Evolutionary conservation across 2,113 vertebrate genomes (phyloP).

Genomic region (Arenaria interpres): DNA sequence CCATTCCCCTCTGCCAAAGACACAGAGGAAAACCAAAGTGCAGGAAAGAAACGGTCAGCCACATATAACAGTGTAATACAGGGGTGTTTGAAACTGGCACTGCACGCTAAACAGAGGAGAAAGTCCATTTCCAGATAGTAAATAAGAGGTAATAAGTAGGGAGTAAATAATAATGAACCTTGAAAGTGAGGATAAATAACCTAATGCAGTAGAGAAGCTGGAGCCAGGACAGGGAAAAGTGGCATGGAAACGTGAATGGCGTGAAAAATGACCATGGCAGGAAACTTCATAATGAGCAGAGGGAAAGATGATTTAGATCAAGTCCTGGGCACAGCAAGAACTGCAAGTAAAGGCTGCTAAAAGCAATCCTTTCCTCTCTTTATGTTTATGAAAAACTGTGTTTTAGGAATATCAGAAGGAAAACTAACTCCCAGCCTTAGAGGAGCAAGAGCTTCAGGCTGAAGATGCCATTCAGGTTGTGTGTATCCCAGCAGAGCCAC

Average conservation of each 20-base stretch:
- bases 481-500: rapidly evolving
- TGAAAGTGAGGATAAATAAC: not conserved
- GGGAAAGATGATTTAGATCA: not conserved
- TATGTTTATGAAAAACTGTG: rapidly evolving
- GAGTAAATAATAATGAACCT: not conserved
- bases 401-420: not conserved
- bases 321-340: not conserved
- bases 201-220: not conserved
- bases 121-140: not conserved
- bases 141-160: not conserved
- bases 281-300: not conserved
- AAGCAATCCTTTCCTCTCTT: not conserved
- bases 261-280: not conserved
- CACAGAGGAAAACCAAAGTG: not conserved
- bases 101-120: not conserved
- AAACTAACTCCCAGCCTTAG: not conserved
- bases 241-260: not conserved
- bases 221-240: not conserved
- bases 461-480: not conserved
- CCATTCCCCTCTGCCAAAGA: not conserved
- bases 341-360: not conserved
- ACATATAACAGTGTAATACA: rapidly evolving
- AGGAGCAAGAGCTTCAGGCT: not conserved
- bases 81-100: not conserved
- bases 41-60: not conserved